Percentiles rank a stretch among this genome's conserved stretches.
These are phyloP conservation scores for Cepaea hortensis DNA, from an alignment of 2,888 invertebrate genomes.

Conservation along the genomic window DNA sequence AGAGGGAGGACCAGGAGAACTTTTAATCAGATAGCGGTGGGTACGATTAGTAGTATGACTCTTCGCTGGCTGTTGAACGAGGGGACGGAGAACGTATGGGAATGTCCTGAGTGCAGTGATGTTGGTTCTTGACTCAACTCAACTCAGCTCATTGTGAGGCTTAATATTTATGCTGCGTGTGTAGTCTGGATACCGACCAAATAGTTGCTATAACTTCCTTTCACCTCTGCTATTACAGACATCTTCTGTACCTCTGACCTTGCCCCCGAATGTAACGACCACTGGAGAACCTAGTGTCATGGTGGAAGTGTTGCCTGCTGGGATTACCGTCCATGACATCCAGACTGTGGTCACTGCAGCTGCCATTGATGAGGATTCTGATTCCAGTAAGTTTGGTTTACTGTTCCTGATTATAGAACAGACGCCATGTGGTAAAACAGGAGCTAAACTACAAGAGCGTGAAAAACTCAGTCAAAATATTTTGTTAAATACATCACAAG, in stretches of 20 bases:
- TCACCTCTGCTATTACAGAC: not conserved
- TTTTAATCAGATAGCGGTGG: too few relatives aligned
- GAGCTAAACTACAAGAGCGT: too few relatives aligned
- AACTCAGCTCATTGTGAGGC: not conserved
- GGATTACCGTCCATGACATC: constrained; percentile 40
- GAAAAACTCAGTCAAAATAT: too few relatives aligned
- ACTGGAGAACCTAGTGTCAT: constrained; percentile 21
- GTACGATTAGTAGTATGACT: too few relatives aligned
- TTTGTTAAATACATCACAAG: too few relatives aligned
- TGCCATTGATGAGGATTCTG: constrained; percentile 10
- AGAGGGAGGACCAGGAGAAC: too few relatives aligned
- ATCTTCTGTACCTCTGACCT: constrained; percentile 2
- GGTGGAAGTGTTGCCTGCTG: constrained; percentile 33
- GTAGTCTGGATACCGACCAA: too few relatives aligned
- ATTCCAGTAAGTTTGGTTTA: constrained; percentile 25
- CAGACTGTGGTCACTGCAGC: constrained; percentile 31
- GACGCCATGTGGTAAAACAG: too few relatives aligned
- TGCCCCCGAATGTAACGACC: not conserved
- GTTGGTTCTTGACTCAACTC: not conserved
- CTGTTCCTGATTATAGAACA: not conserved
- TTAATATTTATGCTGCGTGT: not conserved
- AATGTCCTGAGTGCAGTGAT: too few relatives aligned
- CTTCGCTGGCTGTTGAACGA: too few relatives aligned
- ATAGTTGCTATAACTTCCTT: not conserved
- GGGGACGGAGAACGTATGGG: too few relatives aligned